Percentiles rank a stretch among this genome's conserved stretches.
These are phyloP conservation scores for Microtus ochrogaster DNA, from an alignment of 2,113 vertebrate species.

Conservation along the genomic window DNA sequence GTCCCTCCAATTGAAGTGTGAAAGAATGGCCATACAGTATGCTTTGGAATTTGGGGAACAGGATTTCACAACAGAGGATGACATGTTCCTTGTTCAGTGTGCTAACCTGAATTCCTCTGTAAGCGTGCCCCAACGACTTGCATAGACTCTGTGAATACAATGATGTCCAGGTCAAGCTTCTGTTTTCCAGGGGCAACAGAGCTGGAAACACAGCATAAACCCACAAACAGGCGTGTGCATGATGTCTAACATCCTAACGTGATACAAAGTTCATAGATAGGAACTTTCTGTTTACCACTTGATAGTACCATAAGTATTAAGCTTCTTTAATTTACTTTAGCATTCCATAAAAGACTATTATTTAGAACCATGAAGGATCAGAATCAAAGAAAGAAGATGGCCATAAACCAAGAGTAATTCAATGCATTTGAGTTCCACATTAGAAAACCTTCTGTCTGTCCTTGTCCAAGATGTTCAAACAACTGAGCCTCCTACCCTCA, in stretches of 20 bases:
- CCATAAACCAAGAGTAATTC: neutral
- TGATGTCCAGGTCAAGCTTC: neutral
- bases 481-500: neutral
- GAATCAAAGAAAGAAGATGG: conserved; percentile 26
- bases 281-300: neutral
- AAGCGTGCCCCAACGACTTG: neutral
- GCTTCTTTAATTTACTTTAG: conserved; percentile 9
- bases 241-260: neutral
- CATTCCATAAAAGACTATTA: neutral
- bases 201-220: neutral
- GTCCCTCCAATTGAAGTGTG: neutral
- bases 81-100: neutral
- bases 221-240: no score
- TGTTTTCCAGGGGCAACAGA: neutral
- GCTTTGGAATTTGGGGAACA: conserved; percentile 26
- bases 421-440: conserved; percentile 18
- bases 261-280: neutral
- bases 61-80: neutral
- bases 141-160: neutral
- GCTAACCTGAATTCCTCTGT: neutral
- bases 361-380: neutral
- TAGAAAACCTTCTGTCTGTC: conserved; percentile 39
- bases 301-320: neutral
- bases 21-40: neutral
- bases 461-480: neutral